These are phyloP conservation scores for Ypsolopha scabrella DNA, from an alignment of 2,888 invertebrate genomes.

Conservation along the genomic window DNA sequence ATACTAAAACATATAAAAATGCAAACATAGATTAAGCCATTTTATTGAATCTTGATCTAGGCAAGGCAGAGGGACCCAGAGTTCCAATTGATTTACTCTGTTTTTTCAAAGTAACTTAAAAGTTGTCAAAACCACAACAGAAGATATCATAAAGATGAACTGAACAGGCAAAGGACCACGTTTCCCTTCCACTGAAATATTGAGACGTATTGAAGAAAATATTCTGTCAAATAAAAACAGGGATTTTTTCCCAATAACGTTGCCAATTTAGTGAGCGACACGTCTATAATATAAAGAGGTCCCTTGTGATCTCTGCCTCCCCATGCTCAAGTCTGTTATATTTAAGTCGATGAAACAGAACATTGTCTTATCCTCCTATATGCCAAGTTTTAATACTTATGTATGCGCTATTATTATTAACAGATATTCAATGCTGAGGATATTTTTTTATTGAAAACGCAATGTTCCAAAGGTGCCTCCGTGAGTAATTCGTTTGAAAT, in stretches of 20 bases:
- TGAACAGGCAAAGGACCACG: too few species aligned
- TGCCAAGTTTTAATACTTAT: too few species aligned
- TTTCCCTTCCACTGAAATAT: conserved; percentile 8
- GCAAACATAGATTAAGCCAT: too few species aligned
- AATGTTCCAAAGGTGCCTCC: too few species aligned
- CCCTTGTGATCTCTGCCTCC: conserved; percentile 43
- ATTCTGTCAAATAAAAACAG: conserved; percentile 47
- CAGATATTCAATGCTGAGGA: too few species aligned
- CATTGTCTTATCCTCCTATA: background rate
- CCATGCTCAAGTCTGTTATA: conserved; percentile 25
- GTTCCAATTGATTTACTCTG: background rate
- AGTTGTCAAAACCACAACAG: background rate
- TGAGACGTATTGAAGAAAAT: conserved; percentile 20
- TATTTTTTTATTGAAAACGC: too few species aligned
- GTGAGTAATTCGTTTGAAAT: too few species aligned
- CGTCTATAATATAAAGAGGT: conserved; percentile 54
- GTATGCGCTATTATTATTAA: too few species aligned
- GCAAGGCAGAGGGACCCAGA: too few species aligned
- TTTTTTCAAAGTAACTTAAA: background rate
- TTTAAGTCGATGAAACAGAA: conserved; percentile 28
- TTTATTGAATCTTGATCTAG: too few species aligned
- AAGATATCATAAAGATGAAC: too few species aligned
- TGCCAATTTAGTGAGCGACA: conserved; percentile 55
- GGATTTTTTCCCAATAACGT: conserved; percentile 38
- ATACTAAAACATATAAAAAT: too few species aligned